A percentile compares a stretch with the other conserved stretches of the same genome.
phyloP scores from a whole-genome alignment of 2,888 invertebrate genomes.

The Dryocosmus kuriphilus region DNA sequence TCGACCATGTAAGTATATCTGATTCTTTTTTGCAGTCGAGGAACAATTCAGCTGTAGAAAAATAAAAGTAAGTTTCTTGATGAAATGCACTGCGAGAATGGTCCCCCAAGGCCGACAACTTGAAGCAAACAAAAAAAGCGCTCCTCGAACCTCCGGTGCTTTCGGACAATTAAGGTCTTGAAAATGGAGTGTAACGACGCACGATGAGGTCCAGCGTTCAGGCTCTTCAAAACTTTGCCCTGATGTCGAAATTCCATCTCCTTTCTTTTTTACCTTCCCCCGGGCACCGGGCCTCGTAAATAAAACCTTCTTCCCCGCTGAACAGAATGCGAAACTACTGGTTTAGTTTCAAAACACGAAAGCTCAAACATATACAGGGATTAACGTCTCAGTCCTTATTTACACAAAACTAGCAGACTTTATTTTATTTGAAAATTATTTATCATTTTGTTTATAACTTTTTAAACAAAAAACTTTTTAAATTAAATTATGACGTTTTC shows the following conservation, averaged over 20 bases:
- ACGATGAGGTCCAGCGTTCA: slow-evolving; percentile 24
- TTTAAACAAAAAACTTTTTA: background rate
- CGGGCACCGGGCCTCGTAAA: slow-evolving; percentile 32
- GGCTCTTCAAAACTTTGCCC: slow-evolving; percentile 25
- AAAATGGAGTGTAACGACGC: slow-evolving; percentile 62
- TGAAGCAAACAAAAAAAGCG: slow-evolving; percentile 28
- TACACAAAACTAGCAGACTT: background rate
- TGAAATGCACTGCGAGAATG: slow-evolving; percentile 28
- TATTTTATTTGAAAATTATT: background rate
- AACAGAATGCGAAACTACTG: background rate
- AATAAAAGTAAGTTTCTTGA: slow-evolving; percentile 6
- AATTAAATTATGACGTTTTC: background rate
- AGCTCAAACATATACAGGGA: background rate
- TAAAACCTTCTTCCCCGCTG: background rate
- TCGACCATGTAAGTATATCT: background rate
- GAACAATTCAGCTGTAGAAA: slow-evolving; percentile 1
- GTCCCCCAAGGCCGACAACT: slow-evolving; percentile 34
- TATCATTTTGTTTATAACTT: background rate
- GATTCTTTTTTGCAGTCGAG: background rate
- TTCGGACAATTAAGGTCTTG: slow-evolving; percentile 66
- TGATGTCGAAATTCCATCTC: slow-evolving; percentile 15
- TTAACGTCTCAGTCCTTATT: background rate
- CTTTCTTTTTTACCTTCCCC: slow-evolving; percentile 24
- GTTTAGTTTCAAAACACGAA: background rate
- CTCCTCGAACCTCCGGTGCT: slow-evolving; percentile 50